These are phyloP conservation scores for Argyresthia albistria DNA, from an alignment of 2,888 invertebrate genomes.

Conservation along the genomic window DNA sequence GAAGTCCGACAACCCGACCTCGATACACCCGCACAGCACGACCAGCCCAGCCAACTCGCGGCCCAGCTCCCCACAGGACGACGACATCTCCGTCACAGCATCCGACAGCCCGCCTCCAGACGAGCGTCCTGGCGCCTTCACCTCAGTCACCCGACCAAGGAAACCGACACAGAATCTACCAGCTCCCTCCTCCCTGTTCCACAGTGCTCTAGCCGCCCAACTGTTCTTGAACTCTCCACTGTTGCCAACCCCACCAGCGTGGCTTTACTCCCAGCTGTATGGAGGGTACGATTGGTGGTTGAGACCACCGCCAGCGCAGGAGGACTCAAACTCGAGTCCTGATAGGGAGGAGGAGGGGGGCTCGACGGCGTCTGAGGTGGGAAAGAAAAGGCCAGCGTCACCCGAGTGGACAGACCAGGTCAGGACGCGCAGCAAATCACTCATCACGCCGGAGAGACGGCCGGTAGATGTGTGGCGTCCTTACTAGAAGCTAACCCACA, in stretches of 20 bases:
- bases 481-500: slow-evolving; percentile 52
- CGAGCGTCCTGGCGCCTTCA: slow-evolving; percentile 68
- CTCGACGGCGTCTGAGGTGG: slow-evolving; percentile 45
- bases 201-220: slow-evolving; percentile 74
- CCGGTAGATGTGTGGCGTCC: slow-evolving; percentile 86
- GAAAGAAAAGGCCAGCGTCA: slow-evolving; percentile 66
- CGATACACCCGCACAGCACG: slow-evolving; percentile 77
- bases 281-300: slow-evolving; percentile 82
- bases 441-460: slow-evolving; percentile 55
- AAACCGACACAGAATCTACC: slow-evolving; percentile 61
- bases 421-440: slow-evolving; percentile 54
- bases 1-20: slow-evolving; percentile 51
- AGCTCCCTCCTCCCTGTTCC: slow-evolving; percentile 63
- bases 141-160: slow-evolving; percentile 56
- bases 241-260: slow-evolving; percentile 82
- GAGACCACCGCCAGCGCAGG: slow-evolving; percentile 50
- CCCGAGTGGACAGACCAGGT: slow-evolving; percentile 63
- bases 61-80: slow-evolving; percentile 70
- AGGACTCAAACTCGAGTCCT: slow-evolving; percentile 53
- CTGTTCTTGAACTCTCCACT: slow-evolving; percentile 82
- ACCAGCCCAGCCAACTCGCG: slow-evolving; percentile 79
- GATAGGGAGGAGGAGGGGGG: slow-evolving; percentile 48
- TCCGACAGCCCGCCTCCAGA: slow-evolving; percentile 67
- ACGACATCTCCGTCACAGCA: slow-evolving; percentile 77
- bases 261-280: slow-evolving; percentile 84